A percentile compares a stretch with the other conserved stretches of the same genome.
phyloP scores from a whole-genome alignment of 2,797 vertebrate species.

The Tachyglossus aculeatus region DNA sequence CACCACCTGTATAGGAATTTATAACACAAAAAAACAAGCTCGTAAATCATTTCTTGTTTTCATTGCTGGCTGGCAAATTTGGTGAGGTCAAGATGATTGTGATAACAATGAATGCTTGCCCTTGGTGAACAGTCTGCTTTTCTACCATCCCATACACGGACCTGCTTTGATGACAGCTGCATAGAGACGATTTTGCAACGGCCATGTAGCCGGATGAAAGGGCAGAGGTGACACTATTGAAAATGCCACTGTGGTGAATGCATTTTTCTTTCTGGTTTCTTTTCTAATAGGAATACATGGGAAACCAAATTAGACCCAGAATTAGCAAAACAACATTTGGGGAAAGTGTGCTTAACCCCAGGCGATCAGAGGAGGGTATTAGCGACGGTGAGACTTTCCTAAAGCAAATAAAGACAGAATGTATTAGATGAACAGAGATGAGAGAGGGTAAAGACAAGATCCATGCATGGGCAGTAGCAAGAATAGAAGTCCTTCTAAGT shows the following conservation, averaged over 20 bases:
- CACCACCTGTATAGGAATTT: not conserved
- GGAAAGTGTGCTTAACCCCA: not conserved
- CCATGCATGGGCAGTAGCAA: not conserved
- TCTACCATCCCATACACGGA: not conserved
- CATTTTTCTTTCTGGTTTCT: no score
- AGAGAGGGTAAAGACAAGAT: not conserved
- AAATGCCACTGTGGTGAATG: no score
- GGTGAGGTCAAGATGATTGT: not conserved
- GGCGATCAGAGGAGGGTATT: not conserved
- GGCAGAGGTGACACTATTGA: no score
- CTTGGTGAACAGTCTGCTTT: not conserved
- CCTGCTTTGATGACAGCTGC: constrained; percentile 1
- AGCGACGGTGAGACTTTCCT: not conserved
- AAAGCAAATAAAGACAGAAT: not conserved
- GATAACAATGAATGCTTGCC: not conserved
- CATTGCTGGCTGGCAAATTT: not conserved
- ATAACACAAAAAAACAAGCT: not conserved
- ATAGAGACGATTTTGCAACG: no score
- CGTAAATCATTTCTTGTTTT: not conserved
- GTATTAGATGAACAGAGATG: no score
- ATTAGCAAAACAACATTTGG: not conserved
- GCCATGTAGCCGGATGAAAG: no score
- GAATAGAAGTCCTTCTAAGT: no score
- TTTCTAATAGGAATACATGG: not conserved
- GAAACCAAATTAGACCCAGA: not conserved